Evolutionary conservation across 2,797 vertebrate genomes (phyloP).

Genomic region (Danio tinwini): DNA sequence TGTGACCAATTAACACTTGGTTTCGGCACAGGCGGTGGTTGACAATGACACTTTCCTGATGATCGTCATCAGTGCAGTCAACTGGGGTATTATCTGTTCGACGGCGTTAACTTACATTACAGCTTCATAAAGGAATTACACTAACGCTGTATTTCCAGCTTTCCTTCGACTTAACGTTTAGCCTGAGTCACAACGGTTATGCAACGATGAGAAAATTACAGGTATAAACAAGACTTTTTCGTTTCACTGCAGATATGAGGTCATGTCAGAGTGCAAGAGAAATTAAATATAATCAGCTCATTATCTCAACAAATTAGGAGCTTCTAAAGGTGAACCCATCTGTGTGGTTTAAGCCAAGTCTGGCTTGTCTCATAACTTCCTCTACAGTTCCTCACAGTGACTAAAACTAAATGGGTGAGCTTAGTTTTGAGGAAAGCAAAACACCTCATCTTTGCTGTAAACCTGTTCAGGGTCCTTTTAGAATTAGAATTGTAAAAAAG

Average conservation of each 20-base stretch:
- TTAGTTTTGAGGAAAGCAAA: slow-evolving; percentile 41
- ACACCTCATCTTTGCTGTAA: slow-evolving; percentile 43
- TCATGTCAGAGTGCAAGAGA: slow-evolving; percentile 36
- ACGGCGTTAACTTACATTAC: slow-evolving; percentile 39
- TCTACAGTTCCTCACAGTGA: slow-evolving; percentile 29
- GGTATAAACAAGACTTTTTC: slow-evolving; percentile 26
- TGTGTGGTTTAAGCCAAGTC: slow-evolving; percentile 39
- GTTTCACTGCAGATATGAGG: slow-evolving; percentile 29
- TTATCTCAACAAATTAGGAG: slow-evolving; percentile 36
- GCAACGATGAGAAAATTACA: slow-evolving; percentile 25
- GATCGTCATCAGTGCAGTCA: slow-evolving; percentile 18
- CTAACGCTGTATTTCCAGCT: slow-evolving; percentile 15
- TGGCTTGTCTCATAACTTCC: slow-evolving; percentile 46
- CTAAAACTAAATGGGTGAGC: slow-evolving; percentile 52
- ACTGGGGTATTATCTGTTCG: slow-evolving; percentile 34
- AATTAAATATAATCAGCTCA: slow-evolving; percentile 33
- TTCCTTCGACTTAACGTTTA: slow-evolving; percentile 20
- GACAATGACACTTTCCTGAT: slow-evolving; percentile 35
- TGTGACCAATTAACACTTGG: slow-evolving; percentile 27
- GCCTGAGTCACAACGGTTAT: slow-evolving; percentile 15
- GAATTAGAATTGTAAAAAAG: slow-evolving; percentile 22
- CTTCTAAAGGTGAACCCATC: slow-evolving; percentile 38
- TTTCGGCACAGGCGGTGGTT: slow-evolving; percentile 24
- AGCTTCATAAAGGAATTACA: slow-evolving; percentile 20
- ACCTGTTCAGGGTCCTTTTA: slow-evolving; percentile 54